Conservation (phyloP, 2,888 invertebrate genomes). For the Villa cingulata region DNA sequence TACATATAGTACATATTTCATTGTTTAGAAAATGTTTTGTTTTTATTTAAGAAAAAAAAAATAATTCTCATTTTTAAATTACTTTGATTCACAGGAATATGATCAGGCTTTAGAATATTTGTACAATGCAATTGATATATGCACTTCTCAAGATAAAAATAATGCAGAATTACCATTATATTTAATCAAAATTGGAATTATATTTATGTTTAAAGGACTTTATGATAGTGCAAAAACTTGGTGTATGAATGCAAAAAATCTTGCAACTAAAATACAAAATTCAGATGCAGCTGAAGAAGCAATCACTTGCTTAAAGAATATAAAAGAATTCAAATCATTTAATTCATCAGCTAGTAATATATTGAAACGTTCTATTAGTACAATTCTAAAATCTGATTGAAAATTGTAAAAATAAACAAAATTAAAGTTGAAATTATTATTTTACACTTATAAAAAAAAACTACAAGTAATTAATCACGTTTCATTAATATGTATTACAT, state of each 20-base stretch:
- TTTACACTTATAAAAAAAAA: no score
- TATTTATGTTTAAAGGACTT: constrained; percentile 30
- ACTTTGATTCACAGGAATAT: constrained; percentile 18
- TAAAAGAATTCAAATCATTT: constrained; percentile 4
- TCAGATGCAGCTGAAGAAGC: constrained; percentile 11
- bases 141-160: constrained; percentile 29
- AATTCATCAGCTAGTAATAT: not conserved
- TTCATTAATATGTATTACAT: no score
- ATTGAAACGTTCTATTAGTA: no score
- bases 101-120: constrained; percentile 33
- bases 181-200: constrained; percentile 32
- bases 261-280: constrained; percentile 19
- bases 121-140: constrained; percentile 34
- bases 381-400: no score
- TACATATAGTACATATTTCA: no score
- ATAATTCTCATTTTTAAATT: constrained; percentile 1
- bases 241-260: constrained; percentile 28
- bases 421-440: no score
- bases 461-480: no score
- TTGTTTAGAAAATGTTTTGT: no score
- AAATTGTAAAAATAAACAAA: no score
- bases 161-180: constrained; percentile 36
- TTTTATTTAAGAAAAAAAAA: constrained; percentile 21
- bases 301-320: constrained; percentile 10
- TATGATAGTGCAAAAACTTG: constrained; percentile 28